Percentiles rank a stretch among this genome's conserved stretches.
Conservation (phyloP, 2,888 invertebrate genomes). For the Plemyria rubiginata region DNA sequence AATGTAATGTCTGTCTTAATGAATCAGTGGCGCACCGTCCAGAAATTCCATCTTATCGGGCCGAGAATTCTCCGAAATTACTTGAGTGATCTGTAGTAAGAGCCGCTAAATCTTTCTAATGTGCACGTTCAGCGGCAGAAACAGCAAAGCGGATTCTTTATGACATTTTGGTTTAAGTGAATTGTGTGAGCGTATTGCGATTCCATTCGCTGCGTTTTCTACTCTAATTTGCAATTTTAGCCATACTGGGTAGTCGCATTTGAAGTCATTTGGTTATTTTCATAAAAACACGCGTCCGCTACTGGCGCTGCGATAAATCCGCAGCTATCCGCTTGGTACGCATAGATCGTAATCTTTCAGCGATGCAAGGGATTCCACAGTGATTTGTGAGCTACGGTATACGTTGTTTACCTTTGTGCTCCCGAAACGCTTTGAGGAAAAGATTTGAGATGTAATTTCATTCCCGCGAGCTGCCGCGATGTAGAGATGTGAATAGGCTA, state of each 20-base stretch:
- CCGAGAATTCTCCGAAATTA: slow-evolving; percentile 27
- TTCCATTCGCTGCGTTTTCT: no score
- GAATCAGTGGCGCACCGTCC: slow-evolving; percentile 33
- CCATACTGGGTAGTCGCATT: no score
- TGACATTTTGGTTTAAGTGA: no score
- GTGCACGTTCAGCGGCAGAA: slow-evolving; percentile 12
- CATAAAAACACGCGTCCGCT: slow-evolving; percentile 1
- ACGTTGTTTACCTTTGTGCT: slow-evolving; percentile 40
- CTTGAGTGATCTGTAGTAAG: slow-evolving; percentile 13
- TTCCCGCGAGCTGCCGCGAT: slow-evolving; percentile 18
- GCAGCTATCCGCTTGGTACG: slow-evolving; percentile 11
- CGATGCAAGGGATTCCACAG: slow-evolving; percentile 41
- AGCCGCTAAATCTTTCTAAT: slow-evolving; percentile 2
- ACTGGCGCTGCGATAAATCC: neutral
- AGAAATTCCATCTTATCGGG: slow-evolving; percentile 31
- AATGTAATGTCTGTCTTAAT: slow-evolving; percentile 29
- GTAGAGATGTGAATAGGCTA: slow-evolving; percentile 12
- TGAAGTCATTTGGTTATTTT: no score
- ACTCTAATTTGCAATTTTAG: no score
- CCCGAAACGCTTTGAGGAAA: slow-evolving; percentile 36
- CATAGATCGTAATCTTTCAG: slow-evolving; percentile 22
- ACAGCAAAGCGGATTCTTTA: slow-evolving; percentile 1
- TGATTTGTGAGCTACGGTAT: slow-evolving; percentile 31
- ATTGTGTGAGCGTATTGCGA: no score
- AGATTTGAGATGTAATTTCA: slow-evolving; percentile 34